A percentile compares a stretch with the other conserved stretches of the same genome.
These are phyloP conservation scores for Corydoras maculifer DNA, from an alignment of 2,113 vertebrate species.

Conservation along the genomic window DNA sequence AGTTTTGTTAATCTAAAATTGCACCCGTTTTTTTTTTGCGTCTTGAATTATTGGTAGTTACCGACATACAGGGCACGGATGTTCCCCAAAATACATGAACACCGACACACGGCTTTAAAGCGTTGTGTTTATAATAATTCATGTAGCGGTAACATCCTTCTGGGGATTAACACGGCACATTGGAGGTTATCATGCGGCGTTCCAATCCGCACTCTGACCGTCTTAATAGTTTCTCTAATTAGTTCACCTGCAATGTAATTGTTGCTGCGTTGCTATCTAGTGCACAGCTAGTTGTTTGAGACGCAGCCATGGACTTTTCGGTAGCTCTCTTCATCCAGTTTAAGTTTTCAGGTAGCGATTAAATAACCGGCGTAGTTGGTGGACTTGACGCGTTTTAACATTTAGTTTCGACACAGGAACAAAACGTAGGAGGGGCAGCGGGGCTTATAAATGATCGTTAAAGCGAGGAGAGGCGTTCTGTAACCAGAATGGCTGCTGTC, in stretches of 20 bases:
- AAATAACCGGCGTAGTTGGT: neutral
- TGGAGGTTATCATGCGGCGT: neutral
- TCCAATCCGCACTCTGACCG: neutral
- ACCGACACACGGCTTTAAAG: too few species aligned
- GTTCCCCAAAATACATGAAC: too few species aligned
- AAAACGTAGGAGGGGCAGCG: too few species aligned
- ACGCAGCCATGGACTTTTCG: neutral
- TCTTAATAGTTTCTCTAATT: neutral
- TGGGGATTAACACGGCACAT: neutral
- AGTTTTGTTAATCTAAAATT: slow-evolving; percentile 1
- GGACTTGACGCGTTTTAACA: neutral
- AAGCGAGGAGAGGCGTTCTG: too few species aligned
- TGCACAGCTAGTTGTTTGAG: neutral
- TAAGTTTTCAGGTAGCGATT: neutral
- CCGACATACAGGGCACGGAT: neutral
- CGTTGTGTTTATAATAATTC: too few species aligned
- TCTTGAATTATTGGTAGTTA: too few species aligned
- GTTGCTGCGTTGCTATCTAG: neutral
- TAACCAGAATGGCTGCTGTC: slow-evolving; percentile 13
- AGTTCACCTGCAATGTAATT: neutral
- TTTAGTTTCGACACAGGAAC: too few species aligned
- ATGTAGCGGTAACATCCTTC: neutral
- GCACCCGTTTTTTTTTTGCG: neutral
- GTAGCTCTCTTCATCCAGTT: neutral
- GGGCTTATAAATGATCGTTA: too few species aligned